phyloP scores from a whole-genome alignment of 2,797 vertebrate genomes.

The Helostoma temminkii region DNA sequence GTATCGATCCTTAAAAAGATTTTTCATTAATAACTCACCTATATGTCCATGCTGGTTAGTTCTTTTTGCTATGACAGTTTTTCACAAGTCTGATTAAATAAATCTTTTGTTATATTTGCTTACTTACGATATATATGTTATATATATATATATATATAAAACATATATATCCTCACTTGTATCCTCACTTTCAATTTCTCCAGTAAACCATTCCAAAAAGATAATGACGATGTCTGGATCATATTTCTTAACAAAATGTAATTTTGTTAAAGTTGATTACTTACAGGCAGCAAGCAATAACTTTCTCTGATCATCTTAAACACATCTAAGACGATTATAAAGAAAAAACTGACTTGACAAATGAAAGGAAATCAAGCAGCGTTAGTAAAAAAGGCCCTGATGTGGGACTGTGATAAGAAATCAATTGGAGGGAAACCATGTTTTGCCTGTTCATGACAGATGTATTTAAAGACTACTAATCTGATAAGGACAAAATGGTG shows the following conservation, averaged over 20 bases:
- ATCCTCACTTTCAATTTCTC: slow-evolving; percentile 50
- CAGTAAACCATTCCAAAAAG: slow-evolving; percentile 21
- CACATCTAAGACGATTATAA: slow-evolving; percentile 84
- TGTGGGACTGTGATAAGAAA: slow-evolving; percentile 71
- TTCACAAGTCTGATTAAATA: no score
- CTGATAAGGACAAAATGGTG: slow-evolving; percentile 80
- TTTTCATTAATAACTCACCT: no score
- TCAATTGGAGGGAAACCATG: slow-evolving; percentile 79
- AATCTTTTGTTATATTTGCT: no score
- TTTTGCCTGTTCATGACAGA: slow-evolving; percentile 78
- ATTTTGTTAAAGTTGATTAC: slow-evolving; percentile 77
- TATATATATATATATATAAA: no score
- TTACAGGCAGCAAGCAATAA: slow-evolving; percentile 66
- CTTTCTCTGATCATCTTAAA: slow-evolving; percentile 77
- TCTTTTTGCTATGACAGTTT: no score
- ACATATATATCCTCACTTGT: no score
- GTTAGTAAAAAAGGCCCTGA: slow-evolving; percentile 57
- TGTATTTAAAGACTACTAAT: slow-evolving; percentile 88
- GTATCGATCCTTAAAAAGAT: no score
- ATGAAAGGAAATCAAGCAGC: slow-evolving; percentile 81
- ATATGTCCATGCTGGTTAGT: no score
- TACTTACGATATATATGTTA: no score
- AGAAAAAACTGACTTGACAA: slow-evolving; percentile 76
- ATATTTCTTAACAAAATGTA: slow-evolving; percentile 76
- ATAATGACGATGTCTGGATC: slow-evolving; percentile 65